Conservation (phyloP, 2,113 vertebrate species). For the Mobula birostris region DNA sequence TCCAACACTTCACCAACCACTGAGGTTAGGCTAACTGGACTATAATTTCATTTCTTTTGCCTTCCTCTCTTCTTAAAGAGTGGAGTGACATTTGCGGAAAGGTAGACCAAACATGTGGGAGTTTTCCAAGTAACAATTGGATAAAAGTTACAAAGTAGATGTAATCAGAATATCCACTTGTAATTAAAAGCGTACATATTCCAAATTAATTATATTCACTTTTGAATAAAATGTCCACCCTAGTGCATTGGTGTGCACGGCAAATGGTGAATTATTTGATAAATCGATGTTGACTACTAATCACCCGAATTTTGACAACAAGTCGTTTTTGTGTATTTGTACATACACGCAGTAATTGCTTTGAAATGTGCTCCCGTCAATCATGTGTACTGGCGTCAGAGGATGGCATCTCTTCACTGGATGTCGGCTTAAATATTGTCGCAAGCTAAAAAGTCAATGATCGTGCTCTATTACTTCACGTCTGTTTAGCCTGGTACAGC, state of each 20-base stretch:
- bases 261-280: not conserved
- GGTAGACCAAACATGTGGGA: not conserved
- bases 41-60: too few species aligned
- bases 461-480: conserved; percentile 91
- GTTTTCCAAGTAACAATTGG: not conserved
- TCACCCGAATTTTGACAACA: not conserved
- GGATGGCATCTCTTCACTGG: conserved; percentile 82
- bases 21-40: too few species aligned
- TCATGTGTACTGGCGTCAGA: conserved; percentile 58
- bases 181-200: not conserved
- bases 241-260: not conserved
- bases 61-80: too few species aligned
- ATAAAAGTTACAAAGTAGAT: not conserved
- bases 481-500: conserved; percentile 93
- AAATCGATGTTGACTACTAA: not conserved
- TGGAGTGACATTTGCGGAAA: too few species aligned
- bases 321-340: not conserved
- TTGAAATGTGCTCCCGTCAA: not conserved
- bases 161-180: not conserved
- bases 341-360: not conserved
- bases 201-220: not conserved
- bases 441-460: conserved; percentile 89
- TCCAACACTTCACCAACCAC: too few species aligned
- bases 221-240: not conserved
- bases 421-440: conserved; percentile 94